These are phyloP conservation scores for Phycodurus eques DNA, from an alignment of 2,113 vertebrate genomes.

Conservation along the genomic window DNA sequence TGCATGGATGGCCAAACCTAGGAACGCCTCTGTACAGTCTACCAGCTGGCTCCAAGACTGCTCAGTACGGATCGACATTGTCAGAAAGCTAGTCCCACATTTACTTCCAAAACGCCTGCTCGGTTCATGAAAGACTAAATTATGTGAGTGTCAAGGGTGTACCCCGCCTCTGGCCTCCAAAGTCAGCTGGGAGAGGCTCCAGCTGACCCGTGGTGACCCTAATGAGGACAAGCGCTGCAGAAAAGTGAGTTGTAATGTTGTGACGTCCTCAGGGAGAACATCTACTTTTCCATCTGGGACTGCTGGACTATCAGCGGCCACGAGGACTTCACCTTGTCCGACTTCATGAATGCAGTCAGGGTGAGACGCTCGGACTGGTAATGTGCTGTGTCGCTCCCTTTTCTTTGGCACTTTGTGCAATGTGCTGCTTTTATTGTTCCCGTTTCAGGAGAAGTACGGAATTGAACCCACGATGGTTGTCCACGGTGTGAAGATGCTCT, in stretches of 20 bases:
- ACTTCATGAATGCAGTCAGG: conserved; percentile 93
- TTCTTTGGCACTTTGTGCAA: background rate
- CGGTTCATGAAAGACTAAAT: too few species aligned
- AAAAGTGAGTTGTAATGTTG: background rate
- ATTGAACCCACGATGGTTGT: conserved; percentile 98
- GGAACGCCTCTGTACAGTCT: too few species aligned
- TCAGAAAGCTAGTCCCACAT: too few species aligned
- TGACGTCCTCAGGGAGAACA: conserved; percentile 79
- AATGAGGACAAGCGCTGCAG: background rate
- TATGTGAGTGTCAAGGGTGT: too few species aligned
- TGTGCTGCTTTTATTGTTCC: conserved; percentile 24
- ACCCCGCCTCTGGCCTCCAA: background rate
- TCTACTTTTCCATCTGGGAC: conserved; percentile 98
- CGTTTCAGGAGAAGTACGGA: conserved; percentile 87
- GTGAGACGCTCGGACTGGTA: conserved; percentile 66
- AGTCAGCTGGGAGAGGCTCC: too few species aligned
- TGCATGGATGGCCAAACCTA: too few species aligned
- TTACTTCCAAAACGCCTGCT: too few species aligned
- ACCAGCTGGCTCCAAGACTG: too few species aligned
- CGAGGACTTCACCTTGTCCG: conserved; percentile 92
- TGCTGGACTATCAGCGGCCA: conserved; percentile 90
- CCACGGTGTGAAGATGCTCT: conserved; percentile 98
- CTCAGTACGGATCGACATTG: too few species aligned
- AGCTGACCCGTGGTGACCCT: too few species aligned
- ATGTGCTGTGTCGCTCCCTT: background rate